Evolutionary conservation across 2,888 invertebrate genomes (phyloP), one percentile per base, ranked within the genome.

Genomic region (Hesperia comma): DNA sequence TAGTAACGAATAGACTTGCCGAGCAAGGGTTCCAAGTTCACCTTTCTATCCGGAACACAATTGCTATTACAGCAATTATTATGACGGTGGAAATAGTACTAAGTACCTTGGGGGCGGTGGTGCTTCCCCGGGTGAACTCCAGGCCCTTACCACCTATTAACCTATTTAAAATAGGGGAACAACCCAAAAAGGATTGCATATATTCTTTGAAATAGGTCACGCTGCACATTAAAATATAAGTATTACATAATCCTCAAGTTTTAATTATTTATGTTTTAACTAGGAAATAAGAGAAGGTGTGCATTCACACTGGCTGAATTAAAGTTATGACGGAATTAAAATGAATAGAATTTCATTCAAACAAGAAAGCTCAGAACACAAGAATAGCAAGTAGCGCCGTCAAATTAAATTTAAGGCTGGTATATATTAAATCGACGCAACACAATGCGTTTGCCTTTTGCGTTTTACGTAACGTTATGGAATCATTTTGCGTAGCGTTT

Each of bases 341-440:
- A 43, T 43, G 43, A 43, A 43, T 58, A 43, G 15, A 26, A 26
- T 26, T 58, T 15, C 32, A 58, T 58, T 58, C 43, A 43, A 3
- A 14, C 10, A 6, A 12, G 58, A 58, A 41, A 43, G 43, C 26
- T 56, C 19, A n/a, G 26, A 8, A 43, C 15, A 58, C 43, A 15
- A 3, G 15, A 6, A n/a, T 17, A 37, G 17, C 33, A 15, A 55
- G 14, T n/a, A 14, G 56, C 21, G 21, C 19, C 40, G 40, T 57
- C 56, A 57, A 57, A 57, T 57, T 57, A 57, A 57, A 57, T 33
- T 54, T 54, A 56, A 43, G 43, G n/a, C 43, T 6, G 43, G 10
- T 43, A 43, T 15, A 46, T 7, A 57, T 57, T 37, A 37, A 37
- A 3, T 1, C 37, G 10, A 41, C 21, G 21, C 14, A 41, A 21